Evolutionary conservation across 2,113 vertebrate species (phyloP), one percentile per base, ranked within the genome.

Genomic region (Porphyrio hochstetteri): DNA sequence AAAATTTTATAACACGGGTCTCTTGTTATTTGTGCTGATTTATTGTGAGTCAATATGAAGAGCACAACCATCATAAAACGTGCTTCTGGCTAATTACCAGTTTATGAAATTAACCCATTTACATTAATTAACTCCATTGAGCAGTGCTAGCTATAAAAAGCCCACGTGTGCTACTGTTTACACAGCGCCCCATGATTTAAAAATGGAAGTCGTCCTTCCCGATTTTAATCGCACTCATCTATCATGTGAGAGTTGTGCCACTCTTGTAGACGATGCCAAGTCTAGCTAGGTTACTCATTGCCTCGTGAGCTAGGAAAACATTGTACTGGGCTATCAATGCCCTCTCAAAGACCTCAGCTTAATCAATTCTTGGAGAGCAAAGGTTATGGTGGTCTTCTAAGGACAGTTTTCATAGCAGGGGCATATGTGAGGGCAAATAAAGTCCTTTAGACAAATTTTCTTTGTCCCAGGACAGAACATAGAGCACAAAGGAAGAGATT

Each of bases 161-260:
- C 7, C 87, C 61, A 61, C 2, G 4, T 23, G 42, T 71, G 69
- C 21, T 42, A 15, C 50, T 85, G 67, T 76, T 87, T 88, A 40
- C 35, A 36, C 1, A 16, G 27, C 5, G 2, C 2, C 5, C 31
- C 6, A 5, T 56, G 5, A 20, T 68, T 79, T 90, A 72, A 76
- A 86, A 90, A 79, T 52, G n/a, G 87, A 75, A 87, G 52, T 31
- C 5, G 2, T 86, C 35, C 61, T 96, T 89, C 77, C 83, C 91
- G 63, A 29, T 95, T 93, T 93, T 83, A 80, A 88, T 33, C 18
- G 69, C 55, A 16, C 15, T 65, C 24, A 35, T 93, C 60, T 38
- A 52, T 87, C 82, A 90, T n/a, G 55, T 91, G 65, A 87, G 48
- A 68, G 12, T 33, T 82, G 38, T 85, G 61, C 63, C 57, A 61